These are phyloP conservation scores for Chamaetylas fuelleborni DNA, from an alignment of 2,113 vertebrate genomes.

Conservation along the genomic window DNA sequence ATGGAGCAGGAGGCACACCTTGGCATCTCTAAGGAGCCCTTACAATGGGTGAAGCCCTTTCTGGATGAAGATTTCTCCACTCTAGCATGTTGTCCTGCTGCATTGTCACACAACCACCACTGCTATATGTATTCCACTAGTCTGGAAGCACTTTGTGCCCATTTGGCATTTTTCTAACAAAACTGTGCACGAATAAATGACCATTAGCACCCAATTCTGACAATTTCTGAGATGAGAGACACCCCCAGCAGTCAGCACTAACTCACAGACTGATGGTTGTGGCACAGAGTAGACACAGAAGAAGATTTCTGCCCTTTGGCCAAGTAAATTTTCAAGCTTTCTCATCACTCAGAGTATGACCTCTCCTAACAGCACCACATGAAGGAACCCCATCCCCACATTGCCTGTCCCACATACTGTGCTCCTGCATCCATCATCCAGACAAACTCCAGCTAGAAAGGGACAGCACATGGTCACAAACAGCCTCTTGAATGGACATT, in stretches of 20 bases:
- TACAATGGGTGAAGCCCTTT: not conserved
- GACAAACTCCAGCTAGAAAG: not conserved
- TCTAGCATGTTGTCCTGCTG: not conserved
- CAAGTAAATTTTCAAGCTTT: not conserved
- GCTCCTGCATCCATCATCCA: fast-evolving
- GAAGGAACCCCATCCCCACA: not conserved
- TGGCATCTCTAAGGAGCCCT: not conserved
- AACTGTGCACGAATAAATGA: not conserved
- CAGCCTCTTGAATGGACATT: not conserved
- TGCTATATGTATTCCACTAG: not conserved
- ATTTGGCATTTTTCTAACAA: not conserved
- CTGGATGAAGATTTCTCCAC: not conserved
- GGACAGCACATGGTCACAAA: not conserved
- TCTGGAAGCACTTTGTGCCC: not conserved
- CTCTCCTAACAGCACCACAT: not conserved
- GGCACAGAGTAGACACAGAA: not conserved
- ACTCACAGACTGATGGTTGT: not conserved
- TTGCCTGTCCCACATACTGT: not conserved
- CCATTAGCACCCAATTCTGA: not conserved
- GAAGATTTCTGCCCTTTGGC: not conserved
- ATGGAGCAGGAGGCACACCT: not conserved
- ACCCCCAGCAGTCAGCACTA: not conserved
- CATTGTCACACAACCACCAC: not conserved
- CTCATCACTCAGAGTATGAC: not conserved
- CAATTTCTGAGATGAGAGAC: not conserved